Percentiles rank a stretch among this genome's conserved stretches.
Conservation (phyloP, 2,113 vertebrate species). For the Oceanites oceanicus region DNA sequence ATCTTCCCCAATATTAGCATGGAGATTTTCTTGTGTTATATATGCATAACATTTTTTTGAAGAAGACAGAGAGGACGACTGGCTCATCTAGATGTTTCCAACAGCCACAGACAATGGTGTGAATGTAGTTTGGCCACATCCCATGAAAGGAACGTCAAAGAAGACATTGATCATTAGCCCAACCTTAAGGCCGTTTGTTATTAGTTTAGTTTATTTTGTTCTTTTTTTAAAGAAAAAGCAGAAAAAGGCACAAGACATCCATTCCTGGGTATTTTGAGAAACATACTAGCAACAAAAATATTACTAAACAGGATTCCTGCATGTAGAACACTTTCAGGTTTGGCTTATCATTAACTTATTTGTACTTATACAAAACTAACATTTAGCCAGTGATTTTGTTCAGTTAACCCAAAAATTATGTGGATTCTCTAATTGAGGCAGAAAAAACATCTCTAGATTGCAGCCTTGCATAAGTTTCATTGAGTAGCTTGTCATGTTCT, state of each 20-base stretch:
- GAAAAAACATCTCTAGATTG: background rate
- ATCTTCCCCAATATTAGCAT: background rate
- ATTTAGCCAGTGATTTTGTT: background rate
- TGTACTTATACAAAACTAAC: background rate
- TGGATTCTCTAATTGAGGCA: background rate
- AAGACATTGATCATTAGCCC: background rate
- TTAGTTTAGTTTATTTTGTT: background rate
- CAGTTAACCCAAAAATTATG: background rate
- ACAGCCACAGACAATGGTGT: accelerated
- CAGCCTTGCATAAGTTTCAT: background rate
- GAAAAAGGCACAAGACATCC: background rate
- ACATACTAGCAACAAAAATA: background rate
- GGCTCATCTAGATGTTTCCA: background rate
- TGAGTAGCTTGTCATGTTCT: background rate
- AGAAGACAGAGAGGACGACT: background rate
- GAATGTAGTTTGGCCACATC: background rate
- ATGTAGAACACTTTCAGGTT: accelerated
- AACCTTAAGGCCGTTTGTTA: background rate
- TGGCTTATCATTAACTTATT: background rate
- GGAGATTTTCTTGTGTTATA: background rate
- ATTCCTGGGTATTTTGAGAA: background rate
- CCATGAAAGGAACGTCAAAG: background rate
- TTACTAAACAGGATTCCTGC: background rate
- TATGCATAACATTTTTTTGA: background rate
- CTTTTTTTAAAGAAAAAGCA: background rate